Percentiles rank a stretch among this genome's conserved stretches.
Evolutionary conservation across 2,888 invertebrate species (phyloP).

Genomic region (Quadriops clusia): DNA sequence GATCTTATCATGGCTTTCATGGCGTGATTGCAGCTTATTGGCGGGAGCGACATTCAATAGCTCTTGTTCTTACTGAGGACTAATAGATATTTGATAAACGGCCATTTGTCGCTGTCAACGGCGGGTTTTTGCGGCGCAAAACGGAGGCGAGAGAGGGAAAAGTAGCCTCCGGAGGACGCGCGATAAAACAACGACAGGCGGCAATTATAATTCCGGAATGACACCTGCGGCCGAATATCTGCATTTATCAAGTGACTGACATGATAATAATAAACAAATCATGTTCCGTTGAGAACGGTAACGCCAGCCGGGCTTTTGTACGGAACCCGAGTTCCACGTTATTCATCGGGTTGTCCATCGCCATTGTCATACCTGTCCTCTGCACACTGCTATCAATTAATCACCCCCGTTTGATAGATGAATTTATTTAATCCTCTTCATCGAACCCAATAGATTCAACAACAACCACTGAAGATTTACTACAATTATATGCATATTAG

Average conservation of each 20-base stretch:
- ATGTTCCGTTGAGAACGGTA: slow-evolving; percentile 19
- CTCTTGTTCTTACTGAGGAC: slow-evolving; percentile 11
- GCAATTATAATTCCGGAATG: slow-evolving; percentile 16
- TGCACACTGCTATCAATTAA: slow-evolving; percentile 14
- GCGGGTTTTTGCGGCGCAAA: slow-evolving; percentile 8
- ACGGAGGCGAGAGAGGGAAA: slow-evolving; percentile 6
- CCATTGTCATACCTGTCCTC: slow-evolving; percentile 16
- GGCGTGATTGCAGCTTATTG: no score
- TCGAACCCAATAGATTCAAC: no score
- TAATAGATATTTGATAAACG: slow-evolving; percentile 19
- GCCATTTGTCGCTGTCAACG: slow-evolving; percentile 17
- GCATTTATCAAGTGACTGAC: slow-evolving; percentile 16
- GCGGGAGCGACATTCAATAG: no score
- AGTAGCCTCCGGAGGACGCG: slow-evolving; percentile 8
- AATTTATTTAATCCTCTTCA: no score
- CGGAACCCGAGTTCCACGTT: no score
- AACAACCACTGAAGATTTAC: no score
- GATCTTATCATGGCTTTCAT: no score
- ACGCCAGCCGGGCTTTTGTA: no score
- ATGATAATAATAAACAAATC: slow-evolving; percentile 20
- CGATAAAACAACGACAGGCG: slow-evolving; percentile 13
- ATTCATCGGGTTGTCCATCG: slow-evolving; percentile 9
- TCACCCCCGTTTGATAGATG: no score
- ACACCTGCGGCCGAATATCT: slow-evolving; percentile 15
- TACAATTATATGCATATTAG: no score